Evolutionary conservation across 53 echinoderm and acorn worm species (phyloP), one percentile per base, ranked within the genome.

Genomic region (Echinarachnius parma): DNA sequence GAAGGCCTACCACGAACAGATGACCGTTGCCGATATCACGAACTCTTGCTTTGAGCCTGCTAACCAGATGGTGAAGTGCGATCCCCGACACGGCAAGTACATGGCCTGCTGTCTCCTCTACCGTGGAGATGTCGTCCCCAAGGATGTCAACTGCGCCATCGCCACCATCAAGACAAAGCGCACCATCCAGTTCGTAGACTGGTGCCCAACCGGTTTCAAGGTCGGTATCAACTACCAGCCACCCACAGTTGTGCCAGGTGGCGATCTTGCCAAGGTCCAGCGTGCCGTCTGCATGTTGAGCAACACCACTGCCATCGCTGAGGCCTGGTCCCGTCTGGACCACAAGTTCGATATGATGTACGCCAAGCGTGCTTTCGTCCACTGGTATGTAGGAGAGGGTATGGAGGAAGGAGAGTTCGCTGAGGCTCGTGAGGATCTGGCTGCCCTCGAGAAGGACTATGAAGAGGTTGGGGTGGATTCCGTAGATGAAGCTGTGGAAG

Each of bases 321-420:
- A 89, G 75, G 89, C 89, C 76, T 89, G 89, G 89, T 84, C 84
- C 34, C 89, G 89, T 84, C 80, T 89, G 34, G 89, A 89, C 67
- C 89, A 89, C 66, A 89, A 89, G 81, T 89, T 89, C 52, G 89
- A 89, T 54, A 79, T 89, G 76, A 84, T 89, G 89, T 89, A 89
- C 77, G 84, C 89, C 80, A 89, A 89, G 80, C 83, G 89, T 76
- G 89, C 89, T 31, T 89, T 89, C 55, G 89, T 89, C 53, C 89
- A 89, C 66, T 89, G 89, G 89, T 89, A 89, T 66, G 89, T 89
- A 11, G 89, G 89, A 64, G 89, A 89, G 66, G 89, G 89, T 77
- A 89, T 89, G 89, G 89, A 89, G 78, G 89, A 89, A 55, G 89
- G 89, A 21, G 89, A 89, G 75, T 89, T 89, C 77, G n/a, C n/a